Evolutionary conservation across 2,888 invertebrate genomes (phyloP), one percentile per base, ranked within the genome.

Genomic region (Blastobasis lacticolella): DNA sequence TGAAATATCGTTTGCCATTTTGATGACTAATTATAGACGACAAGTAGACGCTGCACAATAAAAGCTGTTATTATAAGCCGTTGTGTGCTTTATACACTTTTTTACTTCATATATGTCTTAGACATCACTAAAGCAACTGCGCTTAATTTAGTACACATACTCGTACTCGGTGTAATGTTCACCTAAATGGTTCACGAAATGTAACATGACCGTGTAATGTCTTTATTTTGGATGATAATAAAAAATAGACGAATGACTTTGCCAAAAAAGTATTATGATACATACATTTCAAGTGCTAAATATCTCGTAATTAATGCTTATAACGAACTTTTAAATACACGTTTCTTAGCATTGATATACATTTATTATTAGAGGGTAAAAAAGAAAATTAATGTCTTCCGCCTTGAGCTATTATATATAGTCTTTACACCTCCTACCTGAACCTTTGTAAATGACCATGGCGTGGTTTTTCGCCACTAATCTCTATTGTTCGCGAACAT

Each of bases 201-300:
- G 23, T 23, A 23, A 61, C 64, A 65, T 59, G 59, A 65, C 62
- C 59, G 58, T 55, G 53, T 64, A 65, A 65, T 65, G 64, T 62
- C 64, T 67, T 61, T 54, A 65, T 67, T 37, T 62, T 57, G 51
- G 50, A 59, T 50, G 38, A 10, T 49, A 10, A 54, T 49, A 58
- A 64, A 59, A 61, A 57, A 49, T 10, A 57, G 52, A 60, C 54
- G 57, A 59, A 61, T 57, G 52, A 49, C 60, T 45, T 50, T 53
- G 23, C 23, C 23, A 23, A 23, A 23, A 23, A 23, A 49, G 6
- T 53, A 48, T 48, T 51, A 58, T 59, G 58, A 63, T 61, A 58
- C 44, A 52, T 53, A 51, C 53, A 46, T 48, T 49, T 54, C 55
- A 57, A 58, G 60, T 60, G 62, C 56, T 57, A 53, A 58, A 60